A percentile compares a stretch with the other conserved stretches of the same genome.
Evolutionary conservation across 1,140 invertebrate genomes (phyloP).

Genomic region (Pentalonia nigronervosa): DNA sequence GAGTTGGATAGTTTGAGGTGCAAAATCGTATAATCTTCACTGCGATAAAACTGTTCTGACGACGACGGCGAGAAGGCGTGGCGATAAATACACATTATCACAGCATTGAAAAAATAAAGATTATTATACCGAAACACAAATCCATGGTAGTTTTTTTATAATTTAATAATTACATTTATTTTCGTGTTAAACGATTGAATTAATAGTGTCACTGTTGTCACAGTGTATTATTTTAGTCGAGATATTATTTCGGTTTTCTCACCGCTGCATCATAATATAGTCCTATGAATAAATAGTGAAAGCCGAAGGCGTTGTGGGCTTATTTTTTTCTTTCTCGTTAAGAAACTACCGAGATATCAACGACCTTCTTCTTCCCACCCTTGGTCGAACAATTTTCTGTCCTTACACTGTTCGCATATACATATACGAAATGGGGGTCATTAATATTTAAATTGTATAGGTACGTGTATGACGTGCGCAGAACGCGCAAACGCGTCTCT

Average conservation of each 20-base stretch:
- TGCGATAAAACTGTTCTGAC: neutral
- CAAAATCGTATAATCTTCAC: neutral
- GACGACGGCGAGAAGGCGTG: neutral
- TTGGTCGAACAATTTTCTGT: neutral
- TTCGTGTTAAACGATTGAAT: neutral
- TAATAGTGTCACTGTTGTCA: neutral
- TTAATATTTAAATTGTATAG: slow-evolving; percentile 21
- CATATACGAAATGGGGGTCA: slow-evolving; percentile 10
- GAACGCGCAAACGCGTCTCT: neutral
- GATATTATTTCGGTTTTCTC: neutral
- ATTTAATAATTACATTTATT: neutral
- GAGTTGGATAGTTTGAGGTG: neutral
- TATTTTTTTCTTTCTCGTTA: neutral
- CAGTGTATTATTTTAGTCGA: neutral
- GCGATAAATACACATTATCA: neutral
- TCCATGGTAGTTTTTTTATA: neutral
- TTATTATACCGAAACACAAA: slow-evolving; percentile 7
- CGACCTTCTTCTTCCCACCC: slow-evolving; percentile 43
- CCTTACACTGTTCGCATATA: neutral
- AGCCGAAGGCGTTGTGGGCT: neutral
- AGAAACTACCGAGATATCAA: slow-evolving; percentile 31
- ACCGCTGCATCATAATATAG: neutral
- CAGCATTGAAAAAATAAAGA: neutral
- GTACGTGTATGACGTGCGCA: slow-evolving; percentile 2
- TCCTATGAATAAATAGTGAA: slow-evolving; percentile 26